These are phyloP conservation scores for Lycocerus yunnanus DNA, from an alignment of 2,888 invertebrate genomes.

Conservation along the genomic window DNA sequence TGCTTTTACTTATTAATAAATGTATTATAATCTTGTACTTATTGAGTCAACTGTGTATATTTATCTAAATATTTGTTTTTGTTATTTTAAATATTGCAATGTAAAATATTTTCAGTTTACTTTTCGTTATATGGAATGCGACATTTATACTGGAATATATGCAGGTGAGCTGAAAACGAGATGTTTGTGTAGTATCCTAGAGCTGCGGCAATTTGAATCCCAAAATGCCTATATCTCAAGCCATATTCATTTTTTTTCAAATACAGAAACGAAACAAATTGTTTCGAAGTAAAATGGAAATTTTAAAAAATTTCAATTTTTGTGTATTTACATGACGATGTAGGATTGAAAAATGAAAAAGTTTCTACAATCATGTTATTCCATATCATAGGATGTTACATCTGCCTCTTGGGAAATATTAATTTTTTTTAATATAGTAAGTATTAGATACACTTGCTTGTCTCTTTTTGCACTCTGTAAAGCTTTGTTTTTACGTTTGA, in stretches of 20 bases:
- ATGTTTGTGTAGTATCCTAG: background rate
- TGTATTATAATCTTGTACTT: no score
- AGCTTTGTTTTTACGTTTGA: background rate
- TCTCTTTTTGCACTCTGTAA: background rate
- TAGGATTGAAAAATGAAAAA: background rate
- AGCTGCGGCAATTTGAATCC: background rate
- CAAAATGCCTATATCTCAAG: background rate
- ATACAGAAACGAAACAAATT: background rate
- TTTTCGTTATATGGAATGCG: background rate
- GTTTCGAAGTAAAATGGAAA: background rate
- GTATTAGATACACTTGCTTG: background rate
- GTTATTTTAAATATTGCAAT: no score
- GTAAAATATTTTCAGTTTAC: background rate
- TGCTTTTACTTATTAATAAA: no score
- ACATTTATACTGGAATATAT: background rate
- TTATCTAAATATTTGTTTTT: no score
- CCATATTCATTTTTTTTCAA: background rate
- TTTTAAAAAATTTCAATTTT: background rate
- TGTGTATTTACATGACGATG: background rate
- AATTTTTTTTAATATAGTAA: background rate
- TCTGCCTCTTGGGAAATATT: background rate
- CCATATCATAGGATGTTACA: no score
- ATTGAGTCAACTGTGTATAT: no score
- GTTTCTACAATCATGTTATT: no score
- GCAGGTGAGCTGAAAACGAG: background rate